A percentile compares a stretch with the other conserved stretches of the same genome.
Conservation (phyloP, 2,113 vertebrate species). For the Steatornis caripensis region DNA sequence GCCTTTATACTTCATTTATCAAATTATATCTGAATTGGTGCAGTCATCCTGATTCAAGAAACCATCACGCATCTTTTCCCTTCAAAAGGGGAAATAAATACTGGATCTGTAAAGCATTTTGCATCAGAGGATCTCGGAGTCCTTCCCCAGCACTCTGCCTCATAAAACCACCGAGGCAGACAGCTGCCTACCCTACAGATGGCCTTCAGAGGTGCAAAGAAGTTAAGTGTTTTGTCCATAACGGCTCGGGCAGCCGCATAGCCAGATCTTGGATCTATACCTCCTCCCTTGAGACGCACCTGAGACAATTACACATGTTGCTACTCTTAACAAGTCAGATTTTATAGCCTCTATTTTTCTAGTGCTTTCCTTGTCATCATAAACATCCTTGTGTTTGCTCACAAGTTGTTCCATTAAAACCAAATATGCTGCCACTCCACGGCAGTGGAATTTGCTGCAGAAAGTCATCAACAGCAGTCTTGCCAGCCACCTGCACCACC, state of each 20-base stretch:
- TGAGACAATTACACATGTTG: not conserved
- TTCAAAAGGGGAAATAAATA: slow-evolving; percentile 38
- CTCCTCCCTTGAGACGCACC: not conserved
- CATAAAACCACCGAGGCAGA: not conserved
- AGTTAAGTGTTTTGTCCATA: not conserved
- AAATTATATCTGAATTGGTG: slow-evolving; percentile 29
- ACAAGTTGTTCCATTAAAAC: slow-evolving; percentile 26
- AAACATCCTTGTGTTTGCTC: slow-evolving; percentile 39
- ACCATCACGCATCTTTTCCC: not conserved
- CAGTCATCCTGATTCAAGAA: slow-evolving; percentile 10
- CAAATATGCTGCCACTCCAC: slow-evolving; percentile 1
- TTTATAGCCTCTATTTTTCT: slow-evolving; percentile 12
- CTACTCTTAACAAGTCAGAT: not conserved
- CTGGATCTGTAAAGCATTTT: not conserved
- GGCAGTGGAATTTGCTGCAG: slow-evolving; percentile 38
- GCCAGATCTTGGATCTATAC: not conserved
- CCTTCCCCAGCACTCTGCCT: not conserved
- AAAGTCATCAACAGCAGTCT: not conserved
- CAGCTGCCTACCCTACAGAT: not conserved
- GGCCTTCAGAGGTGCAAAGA: not conserved
- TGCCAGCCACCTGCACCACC: slow-evolving; percentile 39
- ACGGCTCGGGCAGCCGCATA: rapidly evolving
- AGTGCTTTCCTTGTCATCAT: not conserved
- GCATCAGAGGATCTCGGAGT: not conserved
- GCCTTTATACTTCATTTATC: slow-evolving; percentile 40